These are phyloP conservation scores for Pemphigus obesinymphae DNA, from an alignment of 1,140 invertebrate species.

Conservation along the genomic window DNA sequence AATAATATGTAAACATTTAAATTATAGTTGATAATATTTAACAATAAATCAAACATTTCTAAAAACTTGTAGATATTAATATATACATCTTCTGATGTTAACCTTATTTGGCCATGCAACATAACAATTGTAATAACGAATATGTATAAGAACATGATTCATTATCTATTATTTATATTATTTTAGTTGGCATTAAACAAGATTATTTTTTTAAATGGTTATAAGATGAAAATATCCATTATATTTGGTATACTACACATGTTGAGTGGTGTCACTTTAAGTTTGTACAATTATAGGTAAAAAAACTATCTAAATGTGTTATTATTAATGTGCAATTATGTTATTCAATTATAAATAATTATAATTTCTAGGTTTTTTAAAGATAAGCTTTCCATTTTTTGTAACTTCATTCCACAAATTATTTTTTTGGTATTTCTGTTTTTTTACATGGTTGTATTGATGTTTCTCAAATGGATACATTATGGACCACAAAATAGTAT, in stretches of 20 bases:
- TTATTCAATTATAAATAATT: neutral
- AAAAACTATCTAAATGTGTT: neutral
- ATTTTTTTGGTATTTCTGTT: conserved; percentile 79
- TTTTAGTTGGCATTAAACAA: conserved; percentile 63
- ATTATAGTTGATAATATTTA: too few relatives aligned
- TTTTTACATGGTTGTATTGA: conserved; percentile 80
- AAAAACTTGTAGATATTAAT: too few relatives aligned
- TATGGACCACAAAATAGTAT: conserved; percentile 53
- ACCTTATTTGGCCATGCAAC: too few relatives aligned
- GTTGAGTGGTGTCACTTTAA: conserved; percentile 81
- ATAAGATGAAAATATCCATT: conserved; percentile 94
- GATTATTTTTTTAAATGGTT: conserved; percentile 86
- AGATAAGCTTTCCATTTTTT: conserved; percentile 66
- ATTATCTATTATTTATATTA: too few relatives aligned
- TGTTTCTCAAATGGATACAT: conserved; percentile 86
- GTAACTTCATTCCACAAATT: conserved; percentile 84
- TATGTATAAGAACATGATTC: too few relatives aligned
- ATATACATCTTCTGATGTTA: too few relatives aligned
- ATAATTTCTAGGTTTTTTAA: conserved; percentile 70
- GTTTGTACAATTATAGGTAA: conserved; percentile 69
- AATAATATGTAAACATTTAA: too few relatives aligned
- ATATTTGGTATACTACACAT: conserved; percentile 88
- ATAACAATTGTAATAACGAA: too few relatives aligned
- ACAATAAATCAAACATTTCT: neutral
- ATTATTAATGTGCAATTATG: too few relatives aligned